Evolutionary conservation across 2,888 invertebrate species (phyloP).

Genomic region (Leucania comma): DNA sequence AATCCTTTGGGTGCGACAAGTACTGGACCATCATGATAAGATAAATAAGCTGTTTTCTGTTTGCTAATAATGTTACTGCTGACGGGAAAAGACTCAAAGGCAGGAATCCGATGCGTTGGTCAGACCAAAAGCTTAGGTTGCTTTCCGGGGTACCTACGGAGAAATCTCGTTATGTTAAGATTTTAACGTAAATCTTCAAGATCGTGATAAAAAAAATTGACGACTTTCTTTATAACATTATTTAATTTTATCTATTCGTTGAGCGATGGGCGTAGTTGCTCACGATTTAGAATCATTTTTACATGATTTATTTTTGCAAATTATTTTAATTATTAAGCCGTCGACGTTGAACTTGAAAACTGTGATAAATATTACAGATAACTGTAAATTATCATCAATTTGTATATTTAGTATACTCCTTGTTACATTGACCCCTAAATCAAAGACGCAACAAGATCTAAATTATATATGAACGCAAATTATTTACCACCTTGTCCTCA

Average conservation of each 20-base stretch:
- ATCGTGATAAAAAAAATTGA: neutral
- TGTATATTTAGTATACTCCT: neutral
- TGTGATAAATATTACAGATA: constrained; percentile 6
- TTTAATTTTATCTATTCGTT: neutral
- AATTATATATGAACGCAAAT: constrained; percentile 7
- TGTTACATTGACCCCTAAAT: constrained; percentile 28
- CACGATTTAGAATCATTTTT: constrained; percentile 23
- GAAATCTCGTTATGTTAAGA: no score
- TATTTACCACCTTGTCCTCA: constrained; percentile 35
- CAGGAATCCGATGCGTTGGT: no score
- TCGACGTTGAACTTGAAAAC: constrained; percentile 20
- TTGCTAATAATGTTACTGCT: no score
- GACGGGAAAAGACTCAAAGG: no score
- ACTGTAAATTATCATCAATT: constrained; percentile 1
- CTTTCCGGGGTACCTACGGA: no score
- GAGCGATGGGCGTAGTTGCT: constrained; percentile 17
- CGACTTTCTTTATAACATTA: neutral
- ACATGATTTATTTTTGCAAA: neutral
- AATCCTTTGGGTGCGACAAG: no score
- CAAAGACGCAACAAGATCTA: constrained; percentile 10
- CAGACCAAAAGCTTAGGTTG: no score
- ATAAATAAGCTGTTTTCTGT: no score
- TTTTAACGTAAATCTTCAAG: neutral
- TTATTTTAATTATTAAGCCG: constrained; percentile 13
- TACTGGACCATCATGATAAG: no score